Evolutionary conservation across 1,140 invertebrate species (phyloP).

Genomic region (Ceratoteleas bidentatus): DNA sequence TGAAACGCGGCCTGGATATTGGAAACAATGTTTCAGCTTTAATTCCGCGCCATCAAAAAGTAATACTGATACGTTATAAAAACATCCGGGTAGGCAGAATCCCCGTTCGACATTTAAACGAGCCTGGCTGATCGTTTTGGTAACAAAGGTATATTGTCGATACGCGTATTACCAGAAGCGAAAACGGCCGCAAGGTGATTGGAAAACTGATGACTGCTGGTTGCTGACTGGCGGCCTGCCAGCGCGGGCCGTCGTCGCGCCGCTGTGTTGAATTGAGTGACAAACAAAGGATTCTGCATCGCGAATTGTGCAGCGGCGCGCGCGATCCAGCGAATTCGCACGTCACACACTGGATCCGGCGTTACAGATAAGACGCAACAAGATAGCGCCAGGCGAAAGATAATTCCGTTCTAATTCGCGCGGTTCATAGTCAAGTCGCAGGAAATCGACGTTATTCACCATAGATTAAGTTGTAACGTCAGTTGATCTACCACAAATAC

Average conservation of each 20-base stretch:
- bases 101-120: conserved; percentile 43
- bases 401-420: too few species aligned
- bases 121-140: conserved; percentile 48
- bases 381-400: background rate
- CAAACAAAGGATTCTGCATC: conserved; percentile 56
- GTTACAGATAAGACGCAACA: conserved; percentile 44
- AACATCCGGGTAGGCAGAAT: conserved; percentile 26
- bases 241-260: conserved; percentile 35
- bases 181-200: conserved; percentile 65
- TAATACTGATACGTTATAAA: conserved; percentile 43
- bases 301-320: conserved; percentile 27
- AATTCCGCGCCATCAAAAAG: conserved; percentile 24
- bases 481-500: too few species aligned
- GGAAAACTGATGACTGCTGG: conserved; percentile 65
- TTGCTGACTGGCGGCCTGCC: conserved; percentile 58
- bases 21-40: conserved; percentile 24
- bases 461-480: too few species aligned
- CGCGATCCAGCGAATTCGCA: background rate
- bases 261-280: conserved; percentile 49
- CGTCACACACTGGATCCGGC: conserved; percentile 22
- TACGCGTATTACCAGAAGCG: conserved; percentile 47
- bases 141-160: conserved; percentile 55
- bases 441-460: too few species aligned
- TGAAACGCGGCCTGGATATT: conserved; percentile 1
- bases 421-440: too few species aligned